These are phyloP conservation scores for Lymantria dispar DNA, from an alignment of 2,888 invertebrate species.

Conservation along the genomic window DNA sequence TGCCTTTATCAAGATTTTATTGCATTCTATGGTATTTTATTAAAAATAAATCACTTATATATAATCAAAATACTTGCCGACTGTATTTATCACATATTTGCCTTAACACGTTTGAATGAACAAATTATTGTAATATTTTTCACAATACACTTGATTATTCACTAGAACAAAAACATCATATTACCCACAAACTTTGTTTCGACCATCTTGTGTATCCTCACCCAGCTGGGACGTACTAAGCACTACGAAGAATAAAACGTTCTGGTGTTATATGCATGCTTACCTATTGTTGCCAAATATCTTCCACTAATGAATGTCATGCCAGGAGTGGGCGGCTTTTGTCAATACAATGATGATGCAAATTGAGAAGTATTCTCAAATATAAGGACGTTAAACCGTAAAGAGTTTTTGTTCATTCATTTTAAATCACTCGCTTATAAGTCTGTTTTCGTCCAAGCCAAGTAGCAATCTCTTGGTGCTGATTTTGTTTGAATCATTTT, in stretches of 20 bases:
- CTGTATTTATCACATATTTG: no score
- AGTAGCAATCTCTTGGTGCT: no score
- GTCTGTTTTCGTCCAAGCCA: no score
- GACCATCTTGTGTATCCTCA: constrained; percentile 63
- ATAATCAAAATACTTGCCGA: no score
- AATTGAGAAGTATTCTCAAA: constrained; percentile 37
- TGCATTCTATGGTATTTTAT: no score
- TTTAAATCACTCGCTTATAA: constrained; percentile 41
- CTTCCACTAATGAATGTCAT: constrained; percentile 57
- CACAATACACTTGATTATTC: neutral
- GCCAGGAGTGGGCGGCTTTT: constrained; percentile 40
- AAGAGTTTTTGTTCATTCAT: constrained; percentile 48
- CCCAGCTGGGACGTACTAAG: constrained; percentile 60
- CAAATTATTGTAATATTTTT: neutral
- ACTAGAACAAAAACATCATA: constrained; percentile 26
- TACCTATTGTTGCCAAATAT: constrained; percentile 65
- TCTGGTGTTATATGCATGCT: constrained; percentile 52
- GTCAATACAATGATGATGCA: constrained; percentile 34
- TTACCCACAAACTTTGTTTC: constrained; percentile 69
- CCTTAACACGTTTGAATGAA: no score
- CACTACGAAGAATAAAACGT: constrained; percentile 51
- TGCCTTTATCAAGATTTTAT: no score
- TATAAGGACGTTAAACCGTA: constrained; percentile 51
- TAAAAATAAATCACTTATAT: no score
- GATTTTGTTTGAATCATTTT: no score